A percentile compares a stretch with the other conserved stretches of the same genome.
Conservation (phyloP, 2,797 vertebrate species). For the Poecilia picta region DNA sequence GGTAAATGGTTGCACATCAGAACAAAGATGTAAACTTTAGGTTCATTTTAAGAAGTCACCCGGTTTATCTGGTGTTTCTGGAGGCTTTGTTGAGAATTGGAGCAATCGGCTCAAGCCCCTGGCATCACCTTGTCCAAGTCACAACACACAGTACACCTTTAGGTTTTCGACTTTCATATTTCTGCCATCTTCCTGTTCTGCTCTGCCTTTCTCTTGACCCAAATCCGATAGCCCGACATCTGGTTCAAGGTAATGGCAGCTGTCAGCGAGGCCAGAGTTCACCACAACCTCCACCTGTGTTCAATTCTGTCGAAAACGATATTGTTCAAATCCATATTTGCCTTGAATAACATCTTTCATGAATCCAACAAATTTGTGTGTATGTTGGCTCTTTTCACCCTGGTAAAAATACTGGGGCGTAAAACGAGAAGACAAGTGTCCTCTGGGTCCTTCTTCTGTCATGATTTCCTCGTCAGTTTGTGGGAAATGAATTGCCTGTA, state of each 20-base stretch:
- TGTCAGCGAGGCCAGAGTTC: conserved; percentile 56
- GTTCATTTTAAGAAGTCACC: not conserved
- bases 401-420: conserved; percentile 56
- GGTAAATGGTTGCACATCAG: not conserved
- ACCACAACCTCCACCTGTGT: conserved; percentile 31
- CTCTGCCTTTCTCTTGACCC: conserved; percentile 35
- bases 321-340: conserved; percentile 61
- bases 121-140: conserved; percentile 12
- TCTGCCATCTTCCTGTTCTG: conserved; percentile 23
- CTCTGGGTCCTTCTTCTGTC: conserved; percentile 43
- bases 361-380: conserved; percentile 49
- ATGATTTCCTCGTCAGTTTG: conserved; percentile 45
- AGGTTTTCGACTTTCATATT: conserved; percentile 32
- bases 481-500: conserved; percentile 51
- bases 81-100: not conserved
- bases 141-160: conserved; percentile 13
- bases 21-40: conserved; percentile 11
- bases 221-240: conserved; percentile 66
- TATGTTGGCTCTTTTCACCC: conserved; percentile 62
- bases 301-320: conserved; percentile 44
- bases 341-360: conserved; percentile 47
- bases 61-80: not conserved
- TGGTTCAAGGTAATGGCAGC: conserved; percentile 68
- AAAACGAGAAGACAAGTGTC: conserved; percentile 53
- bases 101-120: conserved; percentile 13